Evolutionary conservation across 2,113 vertebrate species (phyloP).

Genomic region (Serinus canaria): DNA sequence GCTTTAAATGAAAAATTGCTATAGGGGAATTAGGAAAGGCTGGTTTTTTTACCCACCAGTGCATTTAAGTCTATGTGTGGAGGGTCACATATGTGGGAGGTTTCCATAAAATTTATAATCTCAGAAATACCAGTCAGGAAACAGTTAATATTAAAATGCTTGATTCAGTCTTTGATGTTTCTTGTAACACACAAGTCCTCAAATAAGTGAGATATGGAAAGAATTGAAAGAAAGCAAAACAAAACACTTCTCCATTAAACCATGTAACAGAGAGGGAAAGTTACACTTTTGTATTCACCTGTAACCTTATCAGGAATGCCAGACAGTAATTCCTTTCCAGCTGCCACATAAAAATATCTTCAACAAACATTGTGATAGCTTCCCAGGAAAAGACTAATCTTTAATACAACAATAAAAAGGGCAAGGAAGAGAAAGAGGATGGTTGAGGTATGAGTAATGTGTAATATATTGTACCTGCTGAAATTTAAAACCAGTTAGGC

Average conservation of each 20-base stretch:
- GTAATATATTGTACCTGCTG: not conserved
- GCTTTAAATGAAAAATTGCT: not conserved
- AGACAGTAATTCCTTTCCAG: constrained; percentile 2
- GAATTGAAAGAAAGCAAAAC: not conserved
- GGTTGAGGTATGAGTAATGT: not conserved
- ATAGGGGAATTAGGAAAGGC: not conserved
- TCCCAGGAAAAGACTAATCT: constrained; percentile 16
- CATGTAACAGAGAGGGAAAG: not conserved
- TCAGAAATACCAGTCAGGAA: not conserved
- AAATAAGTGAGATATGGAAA: not conserved
- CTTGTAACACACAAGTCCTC: not conserved
- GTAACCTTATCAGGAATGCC: not conserved
- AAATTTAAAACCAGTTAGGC: not conserved
- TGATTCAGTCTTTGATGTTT: not conserved
- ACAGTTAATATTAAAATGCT: not conserved
- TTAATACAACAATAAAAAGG: constrained; percentile 15
- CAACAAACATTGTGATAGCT: not conserved
- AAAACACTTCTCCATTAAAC: not conserved
- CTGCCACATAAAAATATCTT: constrained; percentile 5
- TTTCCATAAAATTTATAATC: not conserved
- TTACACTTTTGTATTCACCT: not conserved
- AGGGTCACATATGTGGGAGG: not conserved
- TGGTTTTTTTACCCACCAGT: not conserved
- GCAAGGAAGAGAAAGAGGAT: not conserved
- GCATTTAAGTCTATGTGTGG: not conserved